Evolutionary conservation across 2,888 invertebrate species (phyloP).

Genomic region (Lordiphosa fenestrarum): DNA sequence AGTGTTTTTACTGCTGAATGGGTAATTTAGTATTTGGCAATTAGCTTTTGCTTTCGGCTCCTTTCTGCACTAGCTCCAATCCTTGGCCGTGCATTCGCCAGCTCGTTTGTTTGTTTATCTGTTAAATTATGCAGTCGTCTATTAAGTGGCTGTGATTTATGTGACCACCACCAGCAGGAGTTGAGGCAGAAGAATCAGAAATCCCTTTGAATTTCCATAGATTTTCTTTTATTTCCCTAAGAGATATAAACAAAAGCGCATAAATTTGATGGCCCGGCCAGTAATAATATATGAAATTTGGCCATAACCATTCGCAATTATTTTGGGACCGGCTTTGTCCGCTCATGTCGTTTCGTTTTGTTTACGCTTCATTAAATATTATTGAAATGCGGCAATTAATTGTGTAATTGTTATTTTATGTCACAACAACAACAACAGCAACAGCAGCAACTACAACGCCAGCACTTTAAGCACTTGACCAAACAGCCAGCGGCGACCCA

Average conservation of each 20-base stretch:
- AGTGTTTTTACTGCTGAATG: constrained; percentile 75
- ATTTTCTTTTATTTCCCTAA: neutral
- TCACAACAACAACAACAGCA: constrained; percentile 22
- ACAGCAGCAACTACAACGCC: constrained; percentile 18
- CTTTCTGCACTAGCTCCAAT: constrained; percentile 6
- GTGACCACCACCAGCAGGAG: constrained; percentile 44
- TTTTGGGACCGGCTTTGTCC: constrained; percentile 39
- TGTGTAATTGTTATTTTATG: constrained; percentile 75
- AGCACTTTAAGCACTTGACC: constrained; percentile 60
- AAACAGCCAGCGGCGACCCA: constrained; percentile 41
- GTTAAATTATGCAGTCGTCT: constrained; percentile 74
- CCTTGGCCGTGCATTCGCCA: constrained; percentile 37
- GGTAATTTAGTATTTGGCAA: constrained; percentile 76
- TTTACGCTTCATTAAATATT: constrained; percentile 75
- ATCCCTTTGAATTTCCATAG: constrained; percentile 34
- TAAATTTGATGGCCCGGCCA: constrained; percentile 12
- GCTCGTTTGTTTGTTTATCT: constrained; percentile 71
- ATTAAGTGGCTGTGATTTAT: constrained; percentile 74
- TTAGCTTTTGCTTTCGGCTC: constrained; percentile 72
- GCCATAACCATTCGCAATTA: constrained; percentile 51
- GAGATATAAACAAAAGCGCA: constrained; percentile 21
- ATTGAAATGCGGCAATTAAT: constrained; percentile 74
- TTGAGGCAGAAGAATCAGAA: constrained; percentile 1
- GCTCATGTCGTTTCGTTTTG: constrained; percentile 63
- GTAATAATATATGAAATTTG: constrained; percentile 28